Percentiles rank a stretch among this genome's conserved stretches.
Evolutionary conservation across 2,113 vertebrate species (phyloP).

Genomic region (Otocyon megalotis): DNA sequence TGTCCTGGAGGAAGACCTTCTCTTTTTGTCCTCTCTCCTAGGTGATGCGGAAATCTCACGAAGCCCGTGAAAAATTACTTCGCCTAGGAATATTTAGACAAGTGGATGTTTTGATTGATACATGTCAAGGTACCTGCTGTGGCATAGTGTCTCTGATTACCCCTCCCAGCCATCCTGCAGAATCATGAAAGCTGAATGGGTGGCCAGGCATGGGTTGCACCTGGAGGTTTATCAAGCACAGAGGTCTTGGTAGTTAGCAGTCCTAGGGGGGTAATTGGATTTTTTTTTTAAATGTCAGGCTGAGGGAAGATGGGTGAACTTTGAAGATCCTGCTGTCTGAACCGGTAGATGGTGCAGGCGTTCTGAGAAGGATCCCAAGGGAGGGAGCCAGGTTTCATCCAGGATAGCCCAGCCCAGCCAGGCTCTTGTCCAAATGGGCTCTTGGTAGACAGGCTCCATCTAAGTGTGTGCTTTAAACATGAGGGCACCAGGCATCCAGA

Average conservation of each 20-base stretch:
- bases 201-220: fast-evolving
- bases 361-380: neutral
- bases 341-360: fast-evolving
- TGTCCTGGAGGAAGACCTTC: fast-evolving
- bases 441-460: fast-evolving
- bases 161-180: fast-evolving
- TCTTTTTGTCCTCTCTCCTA: constrained; percentile 70
- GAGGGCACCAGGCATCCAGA: fast-evolving
- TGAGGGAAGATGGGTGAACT: fast-evolving
- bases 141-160: too few relatives aligned
- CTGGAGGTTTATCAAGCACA: neutral
- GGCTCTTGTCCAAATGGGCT: neutral
- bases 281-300: neutral
- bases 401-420: fast-evolving
- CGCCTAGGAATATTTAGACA: constrained; percentile 96
- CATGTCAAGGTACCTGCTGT: constrained; percentile 90
- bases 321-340: neutral
- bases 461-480: fast-evolving
- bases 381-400: neutral
- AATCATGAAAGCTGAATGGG: neutral
- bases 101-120: constrained; percentile 97
- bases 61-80: constrained; percentile 94
- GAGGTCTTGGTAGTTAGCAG: fast-evolving
- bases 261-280: neutral
- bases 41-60: constrained; percentile 96